Conservation (phyloP, 2,113 vertebrate genomes). For the Geothlypis trichas region DNA sequence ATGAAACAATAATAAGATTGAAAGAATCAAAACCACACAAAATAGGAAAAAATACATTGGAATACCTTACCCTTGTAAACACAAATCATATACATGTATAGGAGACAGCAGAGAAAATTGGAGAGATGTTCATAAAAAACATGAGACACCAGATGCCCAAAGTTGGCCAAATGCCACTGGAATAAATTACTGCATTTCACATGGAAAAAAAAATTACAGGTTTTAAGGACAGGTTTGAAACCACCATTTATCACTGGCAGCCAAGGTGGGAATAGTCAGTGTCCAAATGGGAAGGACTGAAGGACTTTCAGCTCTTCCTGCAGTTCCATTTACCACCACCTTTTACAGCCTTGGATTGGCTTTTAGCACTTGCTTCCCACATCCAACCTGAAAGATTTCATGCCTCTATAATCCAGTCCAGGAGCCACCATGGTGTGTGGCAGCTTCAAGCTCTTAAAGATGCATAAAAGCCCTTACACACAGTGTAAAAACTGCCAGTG, state of each 20-base stretch:
- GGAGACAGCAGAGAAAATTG: not conserved
- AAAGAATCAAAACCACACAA: not conserved
- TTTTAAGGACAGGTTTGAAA: not conserved
- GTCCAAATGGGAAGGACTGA: fast-evolving
- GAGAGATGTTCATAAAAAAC: not conserved
- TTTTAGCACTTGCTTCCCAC: not conserved
- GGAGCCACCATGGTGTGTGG: not conserved
- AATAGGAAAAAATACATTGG: not conserved
- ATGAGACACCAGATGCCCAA: not conserved
- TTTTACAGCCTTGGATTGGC: not conserved
- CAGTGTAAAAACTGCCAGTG: not conserved
- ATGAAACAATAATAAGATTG: not conserved
- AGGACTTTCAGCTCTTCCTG: not conserved
- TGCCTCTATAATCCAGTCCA: not conserved
- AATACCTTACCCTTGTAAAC: not conserved
- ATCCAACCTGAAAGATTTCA: not conserved
- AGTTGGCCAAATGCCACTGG: not conserved
- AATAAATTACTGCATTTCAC: not conserved
- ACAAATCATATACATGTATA: not conserved
- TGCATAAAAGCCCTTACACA: not conserved
- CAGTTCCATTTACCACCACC: not conserved
- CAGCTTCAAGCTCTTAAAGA: not conserved
- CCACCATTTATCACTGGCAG: not conserved
- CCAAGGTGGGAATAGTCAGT: not conserved
- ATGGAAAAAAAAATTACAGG: not conserved